Conservation (phyloP, 53 echinoderm and acorn worm genomes). For the Stichopus horrens region DNA sequence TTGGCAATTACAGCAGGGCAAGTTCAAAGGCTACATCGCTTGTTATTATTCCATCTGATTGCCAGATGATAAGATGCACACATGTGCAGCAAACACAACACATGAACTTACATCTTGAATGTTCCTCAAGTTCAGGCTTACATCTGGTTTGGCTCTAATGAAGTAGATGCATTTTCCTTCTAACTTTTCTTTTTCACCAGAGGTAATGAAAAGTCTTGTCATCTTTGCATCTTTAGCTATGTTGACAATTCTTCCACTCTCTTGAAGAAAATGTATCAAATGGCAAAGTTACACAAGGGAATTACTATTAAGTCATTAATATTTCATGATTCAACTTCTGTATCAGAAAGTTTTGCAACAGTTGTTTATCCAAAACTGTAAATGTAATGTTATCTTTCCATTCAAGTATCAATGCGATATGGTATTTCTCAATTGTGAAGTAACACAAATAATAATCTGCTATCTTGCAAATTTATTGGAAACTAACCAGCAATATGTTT, state of each 20-base stretch:
- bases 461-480: too few relatives aligned
- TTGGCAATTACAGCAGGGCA: too few relatives aligned
- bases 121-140: constrained; percentile 63
- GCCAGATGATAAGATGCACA: too few relatives aligned
- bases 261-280: constrained; percentile 34
- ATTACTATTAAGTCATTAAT: background rate
- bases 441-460: too few relatives aligned
- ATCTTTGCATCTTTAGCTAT: constrained; percentile 82
- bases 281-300: background rate
- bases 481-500: too few relatives aligned
- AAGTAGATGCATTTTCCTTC: constrained; percentile 93
- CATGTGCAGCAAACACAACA: too few relatives aligned
- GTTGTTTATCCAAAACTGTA: too few relatives aligned
- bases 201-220: constrained; percentile 81
- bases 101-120: constrained; percentile 74
- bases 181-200: constrained; percentile 70
- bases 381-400: too few relatives aligned
- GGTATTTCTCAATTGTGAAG: too few relatives aligned
- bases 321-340: background rate
- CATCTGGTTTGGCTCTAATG: constrained; percentile 60
- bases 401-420: too few relatives aligned
- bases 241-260: constrained; percentile 76
- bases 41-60: too few relatives aligned
- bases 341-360: background rate
- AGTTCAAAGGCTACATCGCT: too few relatives aligned